Evolutionary conservation across 2,113 vertebrate species (phyloP).

Genomic region (Numida meleagris): DNA sequence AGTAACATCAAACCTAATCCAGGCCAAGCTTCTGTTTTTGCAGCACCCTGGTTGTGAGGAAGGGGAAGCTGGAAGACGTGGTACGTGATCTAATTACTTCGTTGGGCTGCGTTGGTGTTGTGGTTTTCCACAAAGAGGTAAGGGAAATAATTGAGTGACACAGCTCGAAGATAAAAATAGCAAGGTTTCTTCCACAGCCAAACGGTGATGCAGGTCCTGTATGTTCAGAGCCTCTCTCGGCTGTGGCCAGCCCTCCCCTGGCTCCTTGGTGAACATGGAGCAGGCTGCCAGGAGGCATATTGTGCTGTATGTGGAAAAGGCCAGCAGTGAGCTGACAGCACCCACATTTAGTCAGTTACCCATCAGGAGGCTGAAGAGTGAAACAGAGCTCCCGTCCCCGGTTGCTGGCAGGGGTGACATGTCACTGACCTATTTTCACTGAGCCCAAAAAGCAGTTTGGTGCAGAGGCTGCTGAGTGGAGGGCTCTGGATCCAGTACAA

Average conservation of each 20-base stretch:
- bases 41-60: conserved; percentile 83
- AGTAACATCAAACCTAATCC: not conserved
- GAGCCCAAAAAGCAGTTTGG: not conserved
- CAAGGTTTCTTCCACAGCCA: not conserved
- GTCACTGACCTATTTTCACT: not conserved
- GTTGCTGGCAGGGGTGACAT: fast-evolving
- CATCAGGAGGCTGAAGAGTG: not conserved
- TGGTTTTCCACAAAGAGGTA: conserved; percentile 86
- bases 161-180: not conserved
- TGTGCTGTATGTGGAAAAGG: not conserved
- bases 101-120: conserved; percentile 78
- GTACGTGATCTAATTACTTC: conserved; percentile 79
- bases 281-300: not conserved
- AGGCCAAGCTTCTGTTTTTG: not conserved
- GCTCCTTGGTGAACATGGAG: not conserved
- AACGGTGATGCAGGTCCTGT: not conserved
- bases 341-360: not conserved
- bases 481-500: not conserved
- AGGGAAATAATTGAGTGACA: not conserved
- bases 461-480: not conserved
- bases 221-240: not conserved
- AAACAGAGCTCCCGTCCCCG: fast-evolving
- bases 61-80: conserved; percentile 82
- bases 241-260: not conserved
- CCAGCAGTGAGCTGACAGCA: not conserved